phyloP scores from a whole-genome alignment of 2,888 invertebrate species.

The Stenotaenia linearis region DNA sequence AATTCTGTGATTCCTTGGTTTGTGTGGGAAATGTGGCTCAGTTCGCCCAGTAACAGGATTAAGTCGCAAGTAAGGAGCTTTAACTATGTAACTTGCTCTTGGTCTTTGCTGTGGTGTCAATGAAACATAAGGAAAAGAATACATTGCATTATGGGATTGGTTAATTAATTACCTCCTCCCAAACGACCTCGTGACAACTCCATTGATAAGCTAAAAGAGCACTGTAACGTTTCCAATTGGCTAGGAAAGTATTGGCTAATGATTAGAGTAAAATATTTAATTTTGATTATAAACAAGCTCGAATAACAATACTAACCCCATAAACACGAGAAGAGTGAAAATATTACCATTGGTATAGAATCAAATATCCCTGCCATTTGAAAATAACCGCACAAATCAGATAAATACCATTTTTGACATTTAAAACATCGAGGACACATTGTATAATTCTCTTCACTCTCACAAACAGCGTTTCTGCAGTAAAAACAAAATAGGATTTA shows the following conservation, averaged over 20 bases:
- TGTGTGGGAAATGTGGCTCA: background rate
- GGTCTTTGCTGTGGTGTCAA: background rate
- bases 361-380: conserved; percentile 52
- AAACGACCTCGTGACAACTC: background rate
- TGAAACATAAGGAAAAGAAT: no score
- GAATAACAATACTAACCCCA: background rate
- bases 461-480: conserved; percentile 49
- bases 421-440: conserved; percentile 56
- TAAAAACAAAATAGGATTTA: background rate
- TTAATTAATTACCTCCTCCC: background rate
- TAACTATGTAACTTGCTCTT: background rate
- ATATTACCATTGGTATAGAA: background rate
- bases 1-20: background rate
- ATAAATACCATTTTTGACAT: conserved; percentile 52
- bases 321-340: background rate
- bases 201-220: background rate
- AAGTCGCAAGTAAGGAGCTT: background rate
- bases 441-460: conserved; percentile 47
- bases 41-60: conserved; percentile 8
- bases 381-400: conserved; percentile 53
- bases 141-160: no score
- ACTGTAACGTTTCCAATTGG: background rate
- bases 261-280: background rate
- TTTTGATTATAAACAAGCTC: background rate
- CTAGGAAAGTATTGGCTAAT: background rate